A percentile compares a stretch with the other conserved stretches of the same genome.
These are phyloP conservation scores for Trachelus tabidus DNA, from an alignment of 2,888 invertebrate species.

Conservation along the genomic window DNA sequence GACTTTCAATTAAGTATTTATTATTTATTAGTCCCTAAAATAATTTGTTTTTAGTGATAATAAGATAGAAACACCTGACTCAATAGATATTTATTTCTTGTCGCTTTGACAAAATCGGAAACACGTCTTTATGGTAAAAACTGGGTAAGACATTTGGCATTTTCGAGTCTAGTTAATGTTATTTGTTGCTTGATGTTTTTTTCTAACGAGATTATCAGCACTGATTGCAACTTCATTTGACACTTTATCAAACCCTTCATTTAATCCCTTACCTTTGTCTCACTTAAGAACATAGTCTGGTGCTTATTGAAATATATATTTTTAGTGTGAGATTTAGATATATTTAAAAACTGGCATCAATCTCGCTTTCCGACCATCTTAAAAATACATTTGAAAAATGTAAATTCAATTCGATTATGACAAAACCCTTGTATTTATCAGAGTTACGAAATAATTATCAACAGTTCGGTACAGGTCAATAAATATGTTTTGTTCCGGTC, in stretches of 20 bases:
- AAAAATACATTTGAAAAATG: background rate
- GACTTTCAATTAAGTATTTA: slow-evolving; percentile 7
- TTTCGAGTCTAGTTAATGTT: background rate
- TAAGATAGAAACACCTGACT: background rate
- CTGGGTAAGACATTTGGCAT: background rate
- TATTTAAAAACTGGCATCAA: background rate
- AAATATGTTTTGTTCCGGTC: background rate
- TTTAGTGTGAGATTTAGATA: background rate
- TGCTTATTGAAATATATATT: background rate
- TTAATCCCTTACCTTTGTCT: background rate
- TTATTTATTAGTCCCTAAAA: background rate
- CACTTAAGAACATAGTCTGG: background rate
- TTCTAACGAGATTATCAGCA: background rate
- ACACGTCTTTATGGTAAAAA: background rate
- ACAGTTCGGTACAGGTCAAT: background rate
- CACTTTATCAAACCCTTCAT: background rate
- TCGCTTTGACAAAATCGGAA: background rate
- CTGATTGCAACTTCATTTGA: background rate
- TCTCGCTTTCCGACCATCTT: background rate
- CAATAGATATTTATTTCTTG: background rate
- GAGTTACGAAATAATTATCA: background rate
- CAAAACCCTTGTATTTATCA: background rate
- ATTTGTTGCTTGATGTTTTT: background rate
- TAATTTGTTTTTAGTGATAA: background rate
- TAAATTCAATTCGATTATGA: background rate